A percentile compares a stretch with the other conserved stretches of the same genome.
Evolutionary conservation across 2,888 invertebrate genomes (phyloP).

Genomic region (Lasioglossum leucozonium): DNA sequence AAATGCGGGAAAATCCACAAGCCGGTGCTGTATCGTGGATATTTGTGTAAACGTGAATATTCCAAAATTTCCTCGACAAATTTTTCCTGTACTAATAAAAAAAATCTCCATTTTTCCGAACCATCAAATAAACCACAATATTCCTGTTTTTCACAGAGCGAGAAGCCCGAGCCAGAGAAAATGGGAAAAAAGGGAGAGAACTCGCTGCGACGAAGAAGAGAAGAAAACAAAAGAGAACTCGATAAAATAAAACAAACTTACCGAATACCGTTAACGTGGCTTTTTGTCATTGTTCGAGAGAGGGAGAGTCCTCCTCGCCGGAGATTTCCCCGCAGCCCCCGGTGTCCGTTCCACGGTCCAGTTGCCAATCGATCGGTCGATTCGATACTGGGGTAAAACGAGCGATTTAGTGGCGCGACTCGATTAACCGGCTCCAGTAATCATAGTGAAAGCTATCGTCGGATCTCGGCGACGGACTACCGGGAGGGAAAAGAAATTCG

Average conservation of each 20-base stretch:
- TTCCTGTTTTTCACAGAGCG: not conserved
- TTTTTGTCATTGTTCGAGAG: conserved; percentile 19
- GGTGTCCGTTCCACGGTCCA: not conserved
- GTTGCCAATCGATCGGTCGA: conserved; percentile 43
- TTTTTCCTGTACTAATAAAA: not conserved
- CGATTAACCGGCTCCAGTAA: conserved; percentile 61
- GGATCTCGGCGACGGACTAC: conserved; percentile 42
- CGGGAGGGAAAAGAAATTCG: conserved; percentile 42
- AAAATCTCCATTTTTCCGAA: not conserved
- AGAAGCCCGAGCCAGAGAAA: not conserved
- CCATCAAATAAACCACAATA: not conserved
- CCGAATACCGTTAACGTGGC: not conserved
- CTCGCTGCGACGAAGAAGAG: not conserved
- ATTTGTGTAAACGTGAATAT: too few relatives aligned
- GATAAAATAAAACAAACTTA: conserved; percentile 1
- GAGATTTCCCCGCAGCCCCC: not conserved
- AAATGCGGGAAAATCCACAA: not conserved
- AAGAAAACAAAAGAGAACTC: not conserved
- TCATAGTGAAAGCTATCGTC: conserved; percentile 67
- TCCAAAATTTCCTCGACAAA: not conserved
- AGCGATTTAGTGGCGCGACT: conserved; percentile 59
- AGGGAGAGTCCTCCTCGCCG: too few relatives aligned
- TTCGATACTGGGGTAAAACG: conserved; percentile 45
- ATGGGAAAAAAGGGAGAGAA: not conserved
- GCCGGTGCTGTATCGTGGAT: too few relatives aligned